Percentiles rank a stretch among this genome's conserved stretches.
These are phyloP conservation scores for Grammomys surdaster DNA, from an alignment of 2,113 vertebrate genomes.

Conservation along the genomic window DNA sequence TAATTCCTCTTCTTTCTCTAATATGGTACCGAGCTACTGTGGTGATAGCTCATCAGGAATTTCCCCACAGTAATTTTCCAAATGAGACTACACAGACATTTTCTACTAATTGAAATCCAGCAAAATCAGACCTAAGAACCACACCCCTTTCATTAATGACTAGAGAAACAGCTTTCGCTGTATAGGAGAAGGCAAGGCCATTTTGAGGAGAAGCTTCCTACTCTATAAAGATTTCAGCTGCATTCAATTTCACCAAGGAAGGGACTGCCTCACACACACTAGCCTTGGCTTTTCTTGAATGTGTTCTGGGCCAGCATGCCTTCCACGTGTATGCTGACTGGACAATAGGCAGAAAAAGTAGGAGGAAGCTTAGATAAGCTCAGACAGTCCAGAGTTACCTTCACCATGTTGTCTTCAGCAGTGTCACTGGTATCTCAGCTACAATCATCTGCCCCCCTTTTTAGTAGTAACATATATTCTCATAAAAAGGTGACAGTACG, in stretches of 20 bases:
- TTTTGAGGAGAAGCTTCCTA: background rate
- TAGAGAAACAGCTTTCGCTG: background rate
- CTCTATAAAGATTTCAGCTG: background rate
- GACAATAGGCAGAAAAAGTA: background rate
- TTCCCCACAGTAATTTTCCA: conserved; percentile 26
- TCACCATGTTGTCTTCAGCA: background rate
- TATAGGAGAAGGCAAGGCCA: background rate
- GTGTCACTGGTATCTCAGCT: background rate
- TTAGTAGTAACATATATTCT: background rate
- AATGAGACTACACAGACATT: conserved; percentile 49
- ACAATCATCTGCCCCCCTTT: background rate
- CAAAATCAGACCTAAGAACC: background rate
- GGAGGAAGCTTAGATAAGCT: background rate
- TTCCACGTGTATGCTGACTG: background rate
- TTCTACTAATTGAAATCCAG: background rate
- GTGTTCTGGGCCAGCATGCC: background rate
- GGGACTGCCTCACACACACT: background rate
- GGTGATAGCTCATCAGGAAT: conserved; percentile 31
- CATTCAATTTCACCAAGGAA: background rate
- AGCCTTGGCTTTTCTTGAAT: background rate
- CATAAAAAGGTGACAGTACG: background rate
- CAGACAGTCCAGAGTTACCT: background rate
- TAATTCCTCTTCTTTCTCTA: conserved; percentile 41
- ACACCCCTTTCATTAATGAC: background rate
- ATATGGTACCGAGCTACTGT: background rate